A percentile compares a stretch with the other conserved stretches of the same genome.
Conservation (phyloP, 2,113 vertebrate genomes). For the Pelobates fuscus region DNA sequence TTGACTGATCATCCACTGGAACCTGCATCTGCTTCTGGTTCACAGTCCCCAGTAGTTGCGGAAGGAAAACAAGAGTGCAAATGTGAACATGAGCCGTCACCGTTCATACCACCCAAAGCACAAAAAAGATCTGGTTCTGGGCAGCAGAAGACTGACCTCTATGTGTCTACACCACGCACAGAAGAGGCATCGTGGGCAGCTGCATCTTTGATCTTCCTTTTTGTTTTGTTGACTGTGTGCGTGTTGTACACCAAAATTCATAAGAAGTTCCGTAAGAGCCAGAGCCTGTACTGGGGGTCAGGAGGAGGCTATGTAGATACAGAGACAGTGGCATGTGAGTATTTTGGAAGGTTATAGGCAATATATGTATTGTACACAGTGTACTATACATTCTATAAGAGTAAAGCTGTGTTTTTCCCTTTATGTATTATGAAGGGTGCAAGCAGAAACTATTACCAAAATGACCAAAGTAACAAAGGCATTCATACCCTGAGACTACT, state of each 20-base stretch:
- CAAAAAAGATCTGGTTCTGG: background rate
- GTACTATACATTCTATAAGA: too few species aligned
- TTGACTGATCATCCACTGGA: background rate
- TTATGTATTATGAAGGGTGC: too few species aligned
- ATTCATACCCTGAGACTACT: too few species aligned
- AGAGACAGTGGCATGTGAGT: slow-evolving; percentile 65
- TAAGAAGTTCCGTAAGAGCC: slow-evolving; percentile 72
- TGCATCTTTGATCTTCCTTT: slow-evolving; percentile 79
- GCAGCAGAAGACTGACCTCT: background rate
- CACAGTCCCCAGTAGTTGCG: background rate
- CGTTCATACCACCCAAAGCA: too few species aligned
- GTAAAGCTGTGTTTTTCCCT: too few species aligned
- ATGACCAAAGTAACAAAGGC: too few species aligned
- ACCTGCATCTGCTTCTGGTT: background rate
- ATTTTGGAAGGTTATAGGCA: too few species aligned
- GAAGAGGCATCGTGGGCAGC: slow-evolving; percentile 86
- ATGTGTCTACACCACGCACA: slow-evolving; percentile 65
- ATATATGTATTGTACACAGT: too few species aligned
- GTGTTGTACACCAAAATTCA: slow-evolving; percentile 75
- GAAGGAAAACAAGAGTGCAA: slow-evolving; percentile 9
- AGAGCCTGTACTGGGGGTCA: slow-evolving; percentile 82
- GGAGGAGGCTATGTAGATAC: slow-evolving; percentile 53
- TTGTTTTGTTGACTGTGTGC: slow-evolving; percentile 74
- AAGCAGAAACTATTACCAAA: too few species aligned
- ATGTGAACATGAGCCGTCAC: background rate